These are phyloP conservation scores for Prochilodus magdalenae DNA, from an alignment of 2,113 vertebrate species.

Conservation along the genomic window DNA sequence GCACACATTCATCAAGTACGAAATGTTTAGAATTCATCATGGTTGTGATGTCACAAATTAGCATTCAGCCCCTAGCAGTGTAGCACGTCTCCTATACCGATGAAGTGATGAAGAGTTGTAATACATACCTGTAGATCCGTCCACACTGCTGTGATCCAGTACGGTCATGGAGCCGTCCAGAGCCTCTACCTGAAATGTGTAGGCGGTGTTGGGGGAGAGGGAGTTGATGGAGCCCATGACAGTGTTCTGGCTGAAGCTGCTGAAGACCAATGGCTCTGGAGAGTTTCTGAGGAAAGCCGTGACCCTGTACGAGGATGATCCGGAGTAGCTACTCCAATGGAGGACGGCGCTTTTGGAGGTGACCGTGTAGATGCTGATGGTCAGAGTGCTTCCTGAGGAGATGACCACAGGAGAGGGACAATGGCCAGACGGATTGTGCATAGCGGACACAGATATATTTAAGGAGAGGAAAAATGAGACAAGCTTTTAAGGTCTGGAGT, in stretches of 20 bases:
- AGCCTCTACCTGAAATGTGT: constrained; percentile 72
- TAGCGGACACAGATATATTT: no score
- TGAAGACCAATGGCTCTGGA: constrained; percentile 56
- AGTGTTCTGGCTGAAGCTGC: constrained; percentile 71
- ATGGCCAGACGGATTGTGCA: neutral
- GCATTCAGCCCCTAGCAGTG: no score
- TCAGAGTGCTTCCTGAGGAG: constrained; percentile 54
- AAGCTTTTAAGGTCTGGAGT: no score
- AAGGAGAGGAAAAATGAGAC: no score
- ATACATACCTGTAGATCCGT: constrained; percentile 71
- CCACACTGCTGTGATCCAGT: constrained; percentile 54
- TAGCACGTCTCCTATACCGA: no score
- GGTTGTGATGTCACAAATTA: neutral
- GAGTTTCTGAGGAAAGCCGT: constrained; percentile 63
- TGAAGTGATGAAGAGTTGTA: no score
- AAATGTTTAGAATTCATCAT: no score
- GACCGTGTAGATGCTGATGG: constrained; percentile 64
- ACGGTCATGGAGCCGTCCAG: constrained; percentile 59
- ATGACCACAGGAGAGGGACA: neutral
- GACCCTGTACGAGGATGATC: constrained; percentile 76
- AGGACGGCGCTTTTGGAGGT: constrained; percentile 74
- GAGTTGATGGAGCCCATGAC: constrained; percentile 75
- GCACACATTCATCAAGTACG: constrained; percentile 11
- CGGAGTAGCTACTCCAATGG: constrained; percentile 68
- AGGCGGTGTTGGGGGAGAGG: constrained; percentile 68